Conservation (phyloP, 2,888 invertebrate genomes). For the Eilema caniola region DNA sequence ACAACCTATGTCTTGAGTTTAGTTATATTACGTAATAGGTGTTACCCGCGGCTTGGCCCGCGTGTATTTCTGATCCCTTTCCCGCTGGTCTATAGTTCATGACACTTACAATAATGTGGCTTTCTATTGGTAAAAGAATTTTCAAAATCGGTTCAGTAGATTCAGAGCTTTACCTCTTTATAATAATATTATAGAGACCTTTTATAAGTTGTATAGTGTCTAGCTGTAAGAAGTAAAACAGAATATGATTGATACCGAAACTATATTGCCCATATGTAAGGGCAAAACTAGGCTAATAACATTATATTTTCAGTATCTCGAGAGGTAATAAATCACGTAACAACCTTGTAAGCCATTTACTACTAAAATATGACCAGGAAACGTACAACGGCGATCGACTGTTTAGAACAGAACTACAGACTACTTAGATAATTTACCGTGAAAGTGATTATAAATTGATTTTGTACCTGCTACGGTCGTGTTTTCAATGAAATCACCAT, state of each 20-base stretch:
- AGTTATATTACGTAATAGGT: too few species aligned
- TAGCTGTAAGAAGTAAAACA: neutral
- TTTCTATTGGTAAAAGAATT: too few species aligned
- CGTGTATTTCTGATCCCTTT: too few species aligned
- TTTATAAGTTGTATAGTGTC: too few species aligned
- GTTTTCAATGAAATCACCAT: constrained; percentile 46
- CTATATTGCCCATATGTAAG: neutral
- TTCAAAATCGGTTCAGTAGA: too few species aligned
- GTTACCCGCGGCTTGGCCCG: too few species aligned
- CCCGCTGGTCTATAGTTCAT: too few species aligned
- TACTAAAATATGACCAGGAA: constrained; percentile 36
- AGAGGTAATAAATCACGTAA: constrained; percentile 14
- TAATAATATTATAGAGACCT: too few species aligned
- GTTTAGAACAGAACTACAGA: neutral
- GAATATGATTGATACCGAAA: neutral
- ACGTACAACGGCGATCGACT: constrained; percentile 4
- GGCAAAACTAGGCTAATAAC: neutral
- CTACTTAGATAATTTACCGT: constrained; percentile 38
- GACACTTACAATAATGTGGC: too few species aligned
- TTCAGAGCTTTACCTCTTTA: too few species aligned
- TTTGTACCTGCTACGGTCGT: constrained; percentile 34
- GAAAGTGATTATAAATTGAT: constrained; percentile 50
- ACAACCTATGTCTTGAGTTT: too few species aligned
- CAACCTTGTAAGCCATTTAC: constrained; percentile 16
- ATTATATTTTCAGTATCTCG: neutral